Conservation (phyloP, 2,888 invertebrate genomes). For the Norana najaformis region DNA sequence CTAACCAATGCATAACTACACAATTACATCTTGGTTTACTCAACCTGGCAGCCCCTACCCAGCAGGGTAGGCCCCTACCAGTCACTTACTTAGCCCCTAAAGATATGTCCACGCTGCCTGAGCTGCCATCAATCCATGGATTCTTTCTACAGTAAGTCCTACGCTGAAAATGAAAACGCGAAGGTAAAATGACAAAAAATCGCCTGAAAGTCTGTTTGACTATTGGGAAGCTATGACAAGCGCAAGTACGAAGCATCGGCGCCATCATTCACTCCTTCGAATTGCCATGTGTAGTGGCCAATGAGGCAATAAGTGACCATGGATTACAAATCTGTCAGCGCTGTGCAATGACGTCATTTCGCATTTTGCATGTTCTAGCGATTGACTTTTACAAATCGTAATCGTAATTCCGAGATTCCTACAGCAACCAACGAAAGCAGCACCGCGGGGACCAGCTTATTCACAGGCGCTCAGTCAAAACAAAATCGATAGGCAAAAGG, state of each 20-base stretch:
- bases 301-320: background rate
- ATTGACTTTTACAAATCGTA: background rate
- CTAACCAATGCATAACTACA: too few species aligned
- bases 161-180: background rate
- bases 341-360: background rate
- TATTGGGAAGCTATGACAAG: background rate
- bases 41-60: background rate
- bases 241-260: background rate
- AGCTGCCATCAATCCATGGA: background rate
- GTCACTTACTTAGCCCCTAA: background rate
- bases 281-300: background rate
- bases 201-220: background rate
- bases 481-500: too few species aligned
- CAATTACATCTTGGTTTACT: background rate
- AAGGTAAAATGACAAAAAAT: background rate
- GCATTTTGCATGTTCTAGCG: background rate
- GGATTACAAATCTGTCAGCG: background rate
- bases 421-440: too few species aligned
- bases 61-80: background rate
- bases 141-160: constrained; percentile 7
- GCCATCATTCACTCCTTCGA: constrained; percentile 4
- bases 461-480: too few species aligned
- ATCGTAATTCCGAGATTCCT: too few species aligned
- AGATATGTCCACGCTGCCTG: background rate
- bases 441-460: too few species aligned